A percentile compares a stretch with the other conserved stretches of the same genome.
Conservation (phyloP, 1,140 invertebrate species). For the Cherax destructor region DNA sequence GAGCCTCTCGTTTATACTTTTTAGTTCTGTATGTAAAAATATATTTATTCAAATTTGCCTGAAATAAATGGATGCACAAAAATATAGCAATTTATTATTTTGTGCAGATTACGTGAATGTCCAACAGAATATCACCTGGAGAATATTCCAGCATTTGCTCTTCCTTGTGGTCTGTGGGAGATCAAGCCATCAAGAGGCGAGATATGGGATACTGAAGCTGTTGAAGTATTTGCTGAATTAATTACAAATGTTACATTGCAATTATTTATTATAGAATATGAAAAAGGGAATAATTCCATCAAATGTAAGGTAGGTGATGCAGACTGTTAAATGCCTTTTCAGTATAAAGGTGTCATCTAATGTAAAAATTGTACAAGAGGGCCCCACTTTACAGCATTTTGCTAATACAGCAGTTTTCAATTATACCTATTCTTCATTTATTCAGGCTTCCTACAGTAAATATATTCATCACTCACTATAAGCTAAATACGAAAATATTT, state of each 20-base stretch:
- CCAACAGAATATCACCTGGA: conserved; percentile 33
- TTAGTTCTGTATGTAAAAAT: no score
- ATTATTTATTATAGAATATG: conserved; percentile 24
- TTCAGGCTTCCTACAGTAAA: no score
- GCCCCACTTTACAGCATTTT: no score
- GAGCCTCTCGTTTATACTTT: no score
- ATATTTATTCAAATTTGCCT: no score
- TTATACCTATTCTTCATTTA: no score
- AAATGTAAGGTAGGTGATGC: conserved; percentile 37
- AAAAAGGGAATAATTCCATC: not conserved
- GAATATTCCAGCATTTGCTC: conserved; percentile 24
- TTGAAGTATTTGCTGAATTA: conserved; percentile 30
- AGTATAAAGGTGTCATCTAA: no score
- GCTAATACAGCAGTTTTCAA: no score
- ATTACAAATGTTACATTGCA: conserved; percentile 12
- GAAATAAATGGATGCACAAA: no score
- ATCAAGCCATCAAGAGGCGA: conserved; percentile 31
- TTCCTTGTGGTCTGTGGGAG: conserved; percentile 52
- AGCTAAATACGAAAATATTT: no score
- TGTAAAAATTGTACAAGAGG: no score
- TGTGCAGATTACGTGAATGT: conserved; percentile 27
- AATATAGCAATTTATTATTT: not conserved
- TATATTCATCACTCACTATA: no score
- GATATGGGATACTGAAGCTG: conserved; percentile 41
- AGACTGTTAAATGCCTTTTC: not conserved